These are phyloP conservation scores for Enteromius fasciolatus DNA, from an alignment of 2,797 vertebrate species.

Conservation along the genomic window DNA sequence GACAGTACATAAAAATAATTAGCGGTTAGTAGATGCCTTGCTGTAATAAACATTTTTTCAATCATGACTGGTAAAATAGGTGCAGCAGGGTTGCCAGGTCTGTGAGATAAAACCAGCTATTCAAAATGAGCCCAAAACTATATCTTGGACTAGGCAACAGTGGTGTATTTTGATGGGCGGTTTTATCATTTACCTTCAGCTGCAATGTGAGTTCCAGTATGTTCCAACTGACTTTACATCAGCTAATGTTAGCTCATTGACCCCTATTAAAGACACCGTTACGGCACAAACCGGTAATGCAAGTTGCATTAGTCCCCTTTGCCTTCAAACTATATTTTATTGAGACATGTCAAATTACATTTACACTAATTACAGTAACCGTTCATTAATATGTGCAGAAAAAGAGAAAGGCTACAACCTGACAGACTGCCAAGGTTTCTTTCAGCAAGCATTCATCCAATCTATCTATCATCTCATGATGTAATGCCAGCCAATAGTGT, in stretches of 20 bases:
- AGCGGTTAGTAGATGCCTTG: background rate
- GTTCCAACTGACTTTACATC: slow-evolving; percentile 19
- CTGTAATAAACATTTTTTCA: background rate
- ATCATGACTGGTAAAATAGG: background rate
- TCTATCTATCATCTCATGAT: slow-evolving; percentile 39
- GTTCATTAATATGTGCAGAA: slow-evolving; percentile 24
- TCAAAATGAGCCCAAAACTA: background rate
- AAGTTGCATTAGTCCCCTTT: slow-evolving; percentile 20
- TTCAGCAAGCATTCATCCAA: slow-evolving; percentile 46
- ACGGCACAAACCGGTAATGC: background rate
- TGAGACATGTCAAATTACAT: slow-evolving; percentile 31
- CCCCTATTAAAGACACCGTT: slow-evolving; percentile 23
- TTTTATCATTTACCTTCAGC: background rate
- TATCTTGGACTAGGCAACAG: background rate
- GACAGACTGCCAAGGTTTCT: slow-evolving; percentile 32
- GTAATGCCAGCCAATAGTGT: slow-evolving; percentile 33
- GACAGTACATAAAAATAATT: background rate
- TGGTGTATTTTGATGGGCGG: background rate
- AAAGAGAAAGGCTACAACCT: slow-evolving; percentile 27
- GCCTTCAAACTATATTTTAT: slow-evolving; percentile 34
- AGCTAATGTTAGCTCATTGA: slow-evolving; percentile 21
- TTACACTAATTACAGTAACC: slow-evolving; percentile 30
- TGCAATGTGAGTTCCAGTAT: background rate
- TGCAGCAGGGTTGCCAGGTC: background rate
- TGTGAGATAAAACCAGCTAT: background rate